These are phyloP conservation scores for Alca torda DNA, from an alignment of 2,797 vertebrate genomes.

Conservation along the genomic window DNA sequence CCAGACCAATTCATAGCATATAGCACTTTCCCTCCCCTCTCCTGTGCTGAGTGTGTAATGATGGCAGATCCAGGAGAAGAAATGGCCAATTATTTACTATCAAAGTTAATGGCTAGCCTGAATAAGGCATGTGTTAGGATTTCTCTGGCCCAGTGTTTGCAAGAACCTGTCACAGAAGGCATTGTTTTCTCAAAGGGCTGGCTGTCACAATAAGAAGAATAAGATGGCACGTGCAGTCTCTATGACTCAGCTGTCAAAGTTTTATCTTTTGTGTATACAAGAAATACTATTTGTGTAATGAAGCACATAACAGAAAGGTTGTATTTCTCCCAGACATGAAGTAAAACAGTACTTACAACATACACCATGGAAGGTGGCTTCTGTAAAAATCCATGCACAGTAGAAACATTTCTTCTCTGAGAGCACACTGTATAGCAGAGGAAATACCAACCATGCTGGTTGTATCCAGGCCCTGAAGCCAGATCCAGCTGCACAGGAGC, in stretches of 20 bases:
- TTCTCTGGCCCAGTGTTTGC: not conserved
- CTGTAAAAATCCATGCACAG: not conserved
- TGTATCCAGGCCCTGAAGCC: not conserved
- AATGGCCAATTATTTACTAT: not conserved
- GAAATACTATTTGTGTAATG: conserved; percentile 3
- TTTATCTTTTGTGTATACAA: not conserved
- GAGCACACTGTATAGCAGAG: not conserved
- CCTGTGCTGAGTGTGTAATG: not conserved
- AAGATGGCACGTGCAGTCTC: not conserved
- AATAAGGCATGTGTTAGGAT: conserved; percentile 9
- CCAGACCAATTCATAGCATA: not conserved
- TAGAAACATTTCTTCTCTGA: not conserved
- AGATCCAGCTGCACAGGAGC: not conserved
- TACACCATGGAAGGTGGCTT: not conserved
- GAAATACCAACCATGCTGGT: not conserved
- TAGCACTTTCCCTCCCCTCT: not conserved
- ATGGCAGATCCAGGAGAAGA: not conserved
- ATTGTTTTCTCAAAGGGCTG: not conserved
- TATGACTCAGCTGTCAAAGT: conserved; percentile 11
- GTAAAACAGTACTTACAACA: not conserved
- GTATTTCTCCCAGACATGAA: not conserved
- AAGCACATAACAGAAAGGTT: not conserved
- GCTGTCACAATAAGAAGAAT: not conserved
- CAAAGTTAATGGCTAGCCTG: not conserved
- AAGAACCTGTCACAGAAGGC: conserved; percentile 2